phyloP scores from a whole-genome alignment of 1,140 invertebrate species.

The Drosophila mauritiana region DNA sequence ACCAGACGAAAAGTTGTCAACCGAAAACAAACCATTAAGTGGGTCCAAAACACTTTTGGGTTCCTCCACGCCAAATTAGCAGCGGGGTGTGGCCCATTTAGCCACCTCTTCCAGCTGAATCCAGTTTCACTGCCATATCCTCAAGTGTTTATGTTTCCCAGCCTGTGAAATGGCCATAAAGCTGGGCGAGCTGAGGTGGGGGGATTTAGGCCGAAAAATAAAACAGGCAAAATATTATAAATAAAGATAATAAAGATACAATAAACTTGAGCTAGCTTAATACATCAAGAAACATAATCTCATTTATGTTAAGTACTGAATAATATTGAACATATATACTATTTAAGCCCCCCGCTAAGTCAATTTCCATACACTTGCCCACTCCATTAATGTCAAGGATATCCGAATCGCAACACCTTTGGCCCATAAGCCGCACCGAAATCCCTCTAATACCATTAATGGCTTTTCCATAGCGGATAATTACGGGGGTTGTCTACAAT shows the following conservation, averaged over 20 bases:
- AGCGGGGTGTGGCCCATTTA: slow-evolving; percentile 25
- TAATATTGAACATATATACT: too few relatives aligned
- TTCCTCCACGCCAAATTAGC: slow-evolving; percentile 64
- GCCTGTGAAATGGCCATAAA: slow-evolving; percentile 38
- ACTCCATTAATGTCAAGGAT: not conserved
- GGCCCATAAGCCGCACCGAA: slow-evolving; percentile 12
- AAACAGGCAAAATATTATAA: slow-evolving; percentile 1
- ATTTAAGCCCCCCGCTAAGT: not conserved
- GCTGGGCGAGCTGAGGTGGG: slow-evolving; percentile 11
- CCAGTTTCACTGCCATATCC: slow-evolving; percentile 62
- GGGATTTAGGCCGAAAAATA: slow-evolving; percentile 2
- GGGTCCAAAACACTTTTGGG: slow-evolving; percentile 69
- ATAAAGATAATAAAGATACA: not conserved
- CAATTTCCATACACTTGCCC: not conserved
- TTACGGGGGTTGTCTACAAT: slow-evolving; percentile 82
- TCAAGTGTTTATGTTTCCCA: slow-evolving; percentile 66
- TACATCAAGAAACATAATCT: too few relatives aligned
- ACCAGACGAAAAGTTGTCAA: slow-evolving; percentile 73
- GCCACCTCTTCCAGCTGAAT: slow-evolving; percentile 17
- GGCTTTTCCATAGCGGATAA: slow-evolving; percentile 82
- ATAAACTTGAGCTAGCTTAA: too few relatives aligned
- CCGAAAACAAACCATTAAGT: slow-evolving; percentile 83
- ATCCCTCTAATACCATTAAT: slow-evolving; percentile 81
- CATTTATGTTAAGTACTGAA: too few relatives aligned
- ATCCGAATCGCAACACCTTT: slow-evolving; percentile 24